phyloP scores from a whole-genome alignment of 2,888 invertebrate species.

The Blera fallax region DNA sequence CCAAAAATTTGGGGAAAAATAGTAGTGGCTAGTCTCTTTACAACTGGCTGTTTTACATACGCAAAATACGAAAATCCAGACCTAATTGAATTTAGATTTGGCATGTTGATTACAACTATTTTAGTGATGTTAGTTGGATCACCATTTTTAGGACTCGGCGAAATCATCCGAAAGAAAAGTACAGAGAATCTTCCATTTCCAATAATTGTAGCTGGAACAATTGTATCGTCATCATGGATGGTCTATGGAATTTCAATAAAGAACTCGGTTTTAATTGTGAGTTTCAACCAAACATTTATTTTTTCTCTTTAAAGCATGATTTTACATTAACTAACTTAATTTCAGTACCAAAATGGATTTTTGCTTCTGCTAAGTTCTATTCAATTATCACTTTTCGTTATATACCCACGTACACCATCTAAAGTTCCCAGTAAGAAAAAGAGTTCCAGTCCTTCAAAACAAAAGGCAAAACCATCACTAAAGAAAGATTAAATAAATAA shows the following conservation, averaged over 20 bases:
- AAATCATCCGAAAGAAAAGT: slow-evolving; percentile 90
- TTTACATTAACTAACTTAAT: slow-evolving; percentile 72
- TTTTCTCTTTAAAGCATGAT: neutral
- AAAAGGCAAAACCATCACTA: neutral
- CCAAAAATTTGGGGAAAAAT: slow-evolving; percentile 84
- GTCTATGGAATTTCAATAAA: slow-evolving; percentile 79
- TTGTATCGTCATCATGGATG: slow-evolving; percentile 84
- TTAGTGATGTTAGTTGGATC: slow-evolving; percentile 86
- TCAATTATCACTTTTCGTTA: slow-evolving; percentile 87
- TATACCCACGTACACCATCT: slow-evolving; percentile 85
- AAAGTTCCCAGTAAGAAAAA: slow-evolving; percentile 3
- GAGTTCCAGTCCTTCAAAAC: neutral
- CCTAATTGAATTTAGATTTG: slow-evolving; percentile 87
- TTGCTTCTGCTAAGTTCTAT: slow-evolving; percentile 84
- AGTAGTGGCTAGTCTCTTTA: slow-evolving; percentile 84
- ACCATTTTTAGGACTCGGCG: slow-evolving; percentile 87
- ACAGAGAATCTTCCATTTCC: slow-evolving; percentile 94
- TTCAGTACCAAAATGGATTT: slow-evolving; percentile 88
- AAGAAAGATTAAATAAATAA: neutral
- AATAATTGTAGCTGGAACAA: slow-evolving; percentile 90
- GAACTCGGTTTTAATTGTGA: slow-evolving; percentile 78
- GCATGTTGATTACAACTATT: slow-evolving; percentile 85
- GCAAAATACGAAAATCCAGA: slow-evolving; percentile 85
- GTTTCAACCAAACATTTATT: slow-evolving; percentile 29
- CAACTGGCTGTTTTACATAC: slow-evolving; percentile 85